phyloP scores from a whole-genome alignment of 2,797 vertebrate species.

The Cirrhinus mrigala region DNA sequence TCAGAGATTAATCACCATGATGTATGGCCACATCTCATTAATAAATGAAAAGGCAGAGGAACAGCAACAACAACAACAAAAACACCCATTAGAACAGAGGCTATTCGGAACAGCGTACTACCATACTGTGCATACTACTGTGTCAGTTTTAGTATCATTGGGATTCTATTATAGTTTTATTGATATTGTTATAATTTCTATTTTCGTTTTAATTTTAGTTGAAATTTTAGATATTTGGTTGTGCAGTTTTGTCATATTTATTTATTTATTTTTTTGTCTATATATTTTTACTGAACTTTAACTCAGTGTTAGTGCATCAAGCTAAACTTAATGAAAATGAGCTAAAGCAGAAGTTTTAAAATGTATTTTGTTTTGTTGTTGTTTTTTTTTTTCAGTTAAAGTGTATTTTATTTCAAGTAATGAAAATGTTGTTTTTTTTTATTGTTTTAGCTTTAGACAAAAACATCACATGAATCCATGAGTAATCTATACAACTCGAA shows the following conservation, averaged over 20 bases:
- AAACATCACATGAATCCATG: background rate
- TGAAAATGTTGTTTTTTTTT: background rate
- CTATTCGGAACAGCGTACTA: background rate
- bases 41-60: constrained; percentile 12
- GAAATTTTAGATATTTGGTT: no score
- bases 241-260: background rate
- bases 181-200: background rate
- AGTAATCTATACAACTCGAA: background rate
- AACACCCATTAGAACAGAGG: constrained; percentile 1
- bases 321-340: background rate
- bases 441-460: background rate
- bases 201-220: background rate
- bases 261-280: background rate
- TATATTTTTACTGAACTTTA: no score
- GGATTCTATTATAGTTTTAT: background rate
- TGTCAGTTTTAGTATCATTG: background rate
- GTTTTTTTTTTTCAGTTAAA: background rate
- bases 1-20: constrained; percentile 35
- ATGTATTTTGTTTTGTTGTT: no score
- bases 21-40: constrained; percentile 26
- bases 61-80: background rate
- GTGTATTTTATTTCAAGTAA: background rate
- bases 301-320: background rate
- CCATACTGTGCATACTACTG: background rate
- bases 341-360: background rate